Conservation (phyloP, 2,113 vertebrate genomes). For the Anolis sagrei region DNA sequence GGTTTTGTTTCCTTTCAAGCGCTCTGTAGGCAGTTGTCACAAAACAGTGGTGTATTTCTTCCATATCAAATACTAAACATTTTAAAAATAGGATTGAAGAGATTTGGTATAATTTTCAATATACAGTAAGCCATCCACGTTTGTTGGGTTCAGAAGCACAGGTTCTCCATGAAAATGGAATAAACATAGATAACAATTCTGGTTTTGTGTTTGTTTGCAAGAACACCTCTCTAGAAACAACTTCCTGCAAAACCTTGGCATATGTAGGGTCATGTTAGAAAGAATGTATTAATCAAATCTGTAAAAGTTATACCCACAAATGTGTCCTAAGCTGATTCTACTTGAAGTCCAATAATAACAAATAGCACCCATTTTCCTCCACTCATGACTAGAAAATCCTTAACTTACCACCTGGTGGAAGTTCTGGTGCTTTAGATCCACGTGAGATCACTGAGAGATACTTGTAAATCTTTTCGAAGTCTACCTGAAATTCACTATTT, state of each 20-base stretch:
- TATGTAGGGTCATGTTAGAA: no score
- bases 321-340: no score
- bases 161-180: no score
- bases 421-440: constrained; percentile 39
- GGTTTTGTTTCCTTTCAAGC: neutral
- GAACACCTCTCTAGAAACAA: no score
- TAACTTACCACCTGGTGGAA: constrained; percentile 44
- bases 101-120: neutral
- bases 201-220: no score
- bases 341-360: no score
- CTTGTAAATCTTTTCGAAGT: constrained; percentile 55
- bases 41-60: neutral
- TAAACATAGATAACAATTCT: no score
- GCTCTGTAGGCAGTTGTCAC: neutral
- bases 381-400: neutral
- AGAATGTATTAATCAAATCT: no score
- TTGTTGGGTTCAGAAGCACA: no score
- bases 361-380: neutral
- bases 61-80: neutral
- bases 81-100: neutral
- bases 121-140: no score
- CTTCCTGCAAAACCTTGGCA: no score
- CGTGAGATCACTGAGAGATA: constrained; percentile 39
- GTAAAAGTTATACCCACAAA: no score
- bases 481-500: constrained; percentile 19